phyloP scores from a whole-genome alignment of 2,797 vertebrate genomes.

The Meriones psammophilus region DNA sequence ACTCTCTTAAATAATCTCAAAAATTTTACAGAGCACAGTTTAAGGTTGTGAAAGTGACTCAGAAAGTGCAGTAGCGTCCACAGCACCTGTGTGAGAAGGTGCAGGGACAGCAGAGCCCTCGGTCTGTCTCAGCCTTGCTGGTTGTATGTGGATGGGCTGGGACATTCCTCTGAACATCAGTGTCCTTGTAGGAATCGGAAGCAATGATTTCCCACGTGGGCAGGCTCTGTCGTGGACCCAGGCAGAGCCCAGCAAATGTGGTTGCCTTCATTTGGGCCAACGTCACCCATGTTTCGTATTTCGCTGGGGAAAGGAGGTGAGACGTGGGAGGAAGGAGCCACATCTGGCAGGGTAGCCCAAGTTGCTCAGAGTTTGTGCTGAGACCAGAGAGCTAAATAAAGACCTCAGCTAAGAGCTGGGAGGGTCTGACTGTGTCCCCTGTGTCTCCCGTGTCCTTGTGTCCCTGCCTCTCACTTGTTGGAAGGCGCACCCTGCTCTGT shows the following conservation, averaged over 20 bases:
- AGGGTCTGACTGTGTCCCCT: neutral
- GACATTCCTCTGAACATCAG: neutral
- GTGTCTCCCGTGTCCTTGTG: neutral
- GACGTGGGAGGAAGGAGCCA: neutral
- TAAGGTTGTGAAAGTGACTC: neutral
- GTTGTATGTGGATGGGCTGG: neutral
- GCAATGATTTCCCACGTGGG: neutral
- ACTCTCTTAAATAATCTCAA: neutral
- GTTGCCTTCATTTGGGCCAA: neutral
- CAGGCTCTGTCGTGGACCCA: neutral
- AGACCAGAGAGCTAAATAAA: neutral
- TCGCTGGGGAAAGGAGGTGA: neutral
- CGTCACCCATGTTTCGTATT: no score
- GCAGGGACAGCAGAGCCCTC: neutral
- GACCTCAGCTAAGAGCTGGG: neutral
- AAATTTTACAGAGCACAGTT: neutral
- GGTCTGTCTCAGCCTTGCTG: neutral
- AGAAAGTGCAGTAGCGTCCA: rapidly evolving
- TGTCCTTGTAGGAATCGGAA: neutral
- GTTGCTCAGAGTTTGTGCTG: neutral
- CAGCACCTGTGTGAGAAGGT: neutral
- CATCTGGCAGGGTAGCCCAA: neutral
- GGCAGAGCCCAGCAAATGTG: neutral
- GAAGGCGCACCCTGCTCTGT: neutral
- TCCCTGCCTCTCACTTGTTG: neutral